These are phyloP conservation scores for Cherax quadricarinatus DNA, from an alignment of 1,140 invertebrate genomes.

Conservation along the genomic window DNA sequence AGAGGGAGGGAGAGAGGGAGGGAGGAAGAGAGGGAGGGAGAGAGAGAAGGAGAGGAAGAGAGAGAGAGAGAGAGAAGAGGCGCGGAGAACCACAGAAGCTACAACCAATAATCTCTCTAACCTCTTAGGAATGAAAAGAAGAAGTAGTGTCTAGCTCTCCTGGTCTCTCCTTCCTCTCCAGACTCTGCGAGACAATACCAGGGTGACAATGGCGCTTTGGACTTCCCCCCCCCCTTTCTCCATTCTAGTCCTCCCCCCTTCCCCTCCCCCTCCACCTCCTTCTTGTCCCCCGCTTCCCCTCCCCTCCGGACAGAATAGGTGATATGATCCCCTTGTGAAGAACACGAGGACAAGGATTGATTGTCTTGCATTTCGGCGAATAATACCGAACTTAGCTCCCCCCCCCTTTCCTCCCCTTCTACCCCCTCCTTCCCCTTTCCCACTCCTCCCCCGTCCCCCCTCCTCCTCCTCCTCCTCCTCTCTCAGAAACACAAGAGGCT, in stretches of 20 bases:
- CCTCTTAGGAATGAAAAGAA: not conserved
- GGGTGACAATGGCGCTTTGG: not conserved
- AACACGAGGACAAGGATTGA: conserved; percentile 16
- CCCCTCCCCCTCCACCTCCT: too few relatives aligned
- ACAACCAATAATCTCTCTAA: conserved; percentile 29
- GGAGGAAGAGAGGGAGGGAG: not conserved
- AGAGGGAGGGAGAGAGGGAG: not conserved
- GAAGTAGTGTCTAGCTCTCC: too few relatives aligned
- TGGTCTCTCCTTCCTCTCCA: not conserved
- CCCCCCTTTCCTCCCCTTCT: not conserved
- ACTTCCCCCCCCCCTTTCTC: not conserved
- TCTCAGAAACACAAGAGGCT: not conserved
- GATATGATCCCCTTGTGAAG: conserved; percentile 21
- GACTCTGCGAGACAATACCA: not conserved
- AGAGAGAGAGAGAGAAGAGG: not conserved
- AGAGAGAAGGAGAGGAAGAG: not conserved
- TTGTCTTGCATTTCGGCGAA: not conserved
- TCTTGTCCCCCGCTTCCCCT: not conserved
- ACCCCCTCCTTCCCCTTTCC: not conserved
- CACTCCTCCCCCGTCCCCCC: not conserved
- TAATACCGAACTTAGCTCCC: not conserved
- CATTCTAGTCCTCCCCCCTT: too few relatives aligned
- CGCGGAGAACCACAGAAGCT: not conserved
- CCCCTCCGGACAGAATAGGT: conserved; percentile 6
- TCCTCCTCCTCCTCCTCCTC: not conserved